Evolutionary conservation across 64 coral and sea anemone species (phyloP).

Genomic region (Orbicella faveolata): DNA sequence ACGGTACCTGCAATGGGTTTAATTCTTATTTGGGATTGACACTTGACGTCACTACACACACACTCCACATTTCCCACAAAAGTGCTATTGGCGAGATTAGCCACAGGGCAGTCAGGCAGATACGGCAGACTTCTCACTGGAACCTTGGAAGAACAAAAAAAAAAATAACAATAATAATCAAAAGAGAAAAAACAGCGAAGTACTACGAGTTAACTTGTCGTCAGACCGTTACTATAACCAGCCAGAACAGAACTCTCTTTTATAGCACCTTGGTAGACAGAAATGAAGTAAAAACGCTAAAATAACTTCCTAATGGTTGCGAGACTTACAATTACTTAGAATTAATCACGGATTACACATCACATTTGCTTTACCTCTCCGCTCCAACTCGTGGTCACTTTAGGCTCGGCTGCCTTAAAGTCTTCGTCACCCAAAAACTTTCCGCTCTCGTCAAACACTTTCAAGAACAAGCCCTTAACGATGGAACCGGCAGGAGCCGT

Average conservation of each 20-base stretch:
- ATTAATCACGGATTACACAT: neutral
- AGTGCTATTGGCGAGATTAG: conserved; percentile 45
- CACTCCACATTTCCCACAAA: conserved; percentile 86
- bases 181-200: no score
- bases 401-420: conserved; percentile 40
- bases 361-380: conserved; percentile 56
- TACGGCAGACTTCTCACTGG: conserved; percentile 56
- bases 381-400: conserved; percentile 80
- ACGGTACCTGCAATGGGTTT: conserved; percentile 64
- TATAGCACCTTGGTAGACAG: no score
- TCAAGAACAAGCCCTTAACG: conserved; percentile 57
- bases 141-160: conserved; percentile 44
- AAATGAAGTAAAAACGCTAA: no score
- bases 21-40: conserved; percentile 80
- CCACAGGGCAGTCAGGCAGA: conserved; percentile 74
- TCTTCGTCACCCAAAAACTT: conserved; percentile 36
- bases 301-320: neutral
- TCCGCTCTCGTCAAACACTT: conserved; percentile 87
- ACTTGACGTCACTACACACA: conserved; percentile 72
- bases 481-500: conserved; percentile 77
- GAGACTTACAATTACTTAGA: no score
- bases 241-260: no score
- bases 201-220: no score
- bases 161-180: neutral
- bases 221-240: no score